Evolutionary conservation across 2,888 invertebrate genomes (phyloP).

Genomic region (Campoplex capitator): DNA sequence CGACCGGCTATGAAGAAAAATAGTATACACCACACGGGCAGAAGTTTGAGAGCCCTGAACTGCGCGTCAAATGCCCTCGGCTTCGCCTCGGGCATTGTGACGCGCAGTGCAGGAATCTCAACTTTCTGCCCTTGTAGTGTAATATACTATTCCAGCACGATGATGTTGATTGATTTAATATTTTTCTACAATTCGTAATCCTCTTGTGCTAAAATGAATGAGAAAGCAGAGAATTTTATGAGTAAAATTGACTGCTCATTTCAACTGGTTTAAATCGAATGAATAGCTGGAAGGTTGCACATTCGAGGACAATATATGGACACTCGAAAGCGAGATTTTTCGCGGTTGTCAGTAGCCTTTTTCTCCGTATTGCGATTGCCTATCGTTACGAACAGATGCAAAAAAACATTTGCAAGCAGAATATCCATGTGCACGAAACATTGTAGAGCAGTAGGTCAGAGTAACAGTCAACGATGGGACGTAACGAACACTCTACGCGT

Average conservation of each 20-base stretch:
- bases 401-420: slow-evolving; percentile 63
- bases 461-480: slow-evolving; percentile 58
- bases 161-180: too few relatives aligned
- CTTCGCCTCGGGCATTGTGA: too few relatives aligned
- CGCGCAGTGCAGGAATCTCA: too few relatives aligned
- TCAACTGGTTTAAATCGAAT: slow-evolving; percentile 36
- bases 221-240: not conserved
- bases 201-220: too few relatives aligned
- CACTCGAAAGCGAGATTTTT: slow-evolving; percentile 44
- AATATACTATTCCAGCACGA: too few relatives aligned
- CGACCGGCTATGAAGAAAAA: too few relatives aligned
- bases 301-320: slow-evolving; percentile 51
- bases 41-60: too few relatives aligned
- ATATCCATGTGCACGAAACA: slow-evolving; percentile 10
- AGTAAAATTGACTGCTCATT: slow-evolving; percentile 50
- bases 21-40: too few relatives aligned
- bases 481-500: slow-evolving; percentile 38
- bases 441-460: slow-evolving; percentile 28
- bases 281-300: slow-evolving; percentile 6
- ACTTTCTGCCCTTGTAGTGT: too few relatives aligned
- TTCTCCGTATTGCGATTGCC: slow-evolving; percentile 52
- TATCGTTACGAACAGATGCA: slow-evolving; percentile 66
- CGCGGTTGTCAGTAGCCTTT: slow-evolving; percentile 57
- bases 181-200: too few relatives aligned
- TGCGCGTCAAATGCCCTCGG: too few relatives aligned